Conservation (phyloP, 2,797 vertebrate species). For the Poeciliopsis infans region DNA sequence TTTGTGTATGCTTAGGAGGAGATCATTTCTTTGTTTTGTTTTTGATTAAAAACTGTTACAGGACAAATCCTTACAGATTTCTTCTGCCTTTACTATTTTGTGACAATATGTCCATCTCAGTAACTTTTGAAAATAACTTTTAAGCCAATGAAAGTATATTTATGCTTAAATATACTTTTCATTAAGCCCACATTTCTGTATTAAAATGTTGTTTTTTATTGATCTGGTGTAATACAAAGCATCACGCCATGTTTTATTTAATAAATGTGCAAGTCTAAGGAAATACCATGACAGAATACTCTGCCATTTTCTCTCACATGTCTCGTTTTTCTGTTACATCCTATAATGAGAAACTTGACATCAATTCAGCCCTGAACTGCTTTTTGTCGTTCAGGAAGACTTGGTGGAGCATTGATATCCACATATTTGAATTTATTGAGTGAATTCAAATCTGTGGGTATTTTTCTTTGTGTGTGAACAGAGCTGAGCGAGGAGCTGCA, state of each 20-base stretch:
- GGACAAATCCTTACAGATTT: background rate
- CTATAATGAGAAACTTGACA: conserved; percentile 47
- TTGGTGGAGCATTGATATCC: too few species aligned
- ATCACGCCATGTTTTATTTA: conserved; percentile 11
- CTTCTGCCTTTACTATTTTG: background rate
- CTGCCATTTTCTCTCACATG: conserved; percentile 6
- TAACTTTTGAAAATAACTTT: background rate
- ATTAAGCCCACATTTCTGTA: background rate
- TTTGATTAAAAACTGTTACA: too few species aligned
- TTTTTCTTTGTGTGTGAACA: conserved; percentile 49
- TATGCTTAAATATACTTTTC: background rate
- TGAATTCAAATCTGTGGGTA: conserved; percentile 26
- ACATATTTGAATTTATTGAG: conserved; percentile 14
- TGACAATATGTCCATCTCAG: background rate
- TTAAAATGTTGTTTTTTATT: background rate
- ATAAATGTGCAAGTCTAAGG: conserved; percentile 20
- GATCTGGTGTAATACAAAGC: background rate
- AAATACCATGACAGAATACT: conserved; percentile 29
- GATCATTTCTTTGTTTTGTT: too few species aligned
- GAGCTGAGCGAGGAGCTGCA: conserved; percentile 56
- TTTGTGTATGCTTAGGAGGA: too few species aligned
- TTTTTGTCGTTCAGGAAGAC: background rate
- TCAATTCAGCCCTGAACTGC: conserved; percentile 13
- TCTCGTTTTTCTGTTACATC: conserved; percentile 41
- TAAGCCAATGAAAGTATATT: background rate